Conservation (phyloP, 2,797 vertebrate species). For the Pelobates cultripes region DNA sequence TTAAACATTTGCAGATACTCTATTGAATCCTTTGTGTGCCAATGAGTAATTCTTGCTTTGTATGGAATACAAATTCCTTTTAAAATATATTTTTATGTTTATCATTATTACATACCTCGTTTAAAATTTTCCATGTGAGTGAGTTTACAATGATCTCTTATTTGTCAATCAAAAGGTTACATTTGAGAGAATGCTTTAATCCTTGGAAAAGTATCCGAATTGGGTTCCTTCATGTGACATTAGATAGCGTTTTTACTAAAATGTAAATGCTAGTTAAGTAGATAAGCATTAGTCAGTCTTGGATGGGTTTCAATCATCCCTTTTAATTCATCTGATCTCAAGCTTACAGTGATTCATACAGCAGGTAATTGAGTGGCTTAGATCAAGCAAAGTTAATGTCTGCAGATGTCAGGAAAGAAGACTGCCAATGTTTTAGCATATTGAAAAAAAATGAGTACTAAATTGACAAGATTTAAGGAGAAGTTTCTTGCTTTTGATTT, state of each 20-base stretch:
- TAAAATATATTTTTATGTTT: too few relatives aligned
- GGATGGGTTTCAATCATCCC: not conserved
- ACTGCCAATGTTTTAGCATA: not conserved
- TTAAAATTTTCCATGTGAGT: too few relatives aligned
- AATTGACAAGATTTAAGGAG: too few relatives aligned
- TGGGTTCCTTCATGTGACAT: not conserved
- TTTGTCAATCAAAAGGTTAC: not conserved
- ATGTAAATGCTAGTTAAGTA: not conserved
- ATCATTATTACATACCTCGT: too few relatives aligned
- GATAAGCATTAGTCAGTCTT: not conserved
- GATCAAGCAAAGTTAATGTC: not conserved
- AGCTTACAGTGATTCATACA: not conserved
- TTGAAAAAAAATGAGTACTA: not conserved
- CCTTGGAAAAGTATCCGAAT: not conserved
- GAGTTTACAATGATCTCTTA: not conserved
- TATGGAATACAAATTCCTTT: not conserved
- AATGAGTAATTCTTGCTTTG: too few relatives aligned
- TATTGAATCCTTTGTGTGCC: too few relatives aligned
- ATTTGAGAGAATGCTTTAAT: too few relatives aligned
- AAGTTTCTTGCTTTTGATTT: too few relatives aligned
- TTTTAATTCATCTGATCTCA: conserved; percentile 12
- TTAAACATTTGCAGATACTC: too few relatives aligned
- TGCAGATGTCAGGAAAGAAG: not conserved
- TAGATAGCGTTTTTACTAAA: not conserved
- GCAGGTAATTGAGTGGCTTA: not conserved